A percentile compares a stretch with the other conserved stretches of the same genome.
These are phyloP conservation scores for Gallinago nigripennis DNA, from an alignment of 2,797 vertebrate genomes.

Conservation along the genomic window DNA sequence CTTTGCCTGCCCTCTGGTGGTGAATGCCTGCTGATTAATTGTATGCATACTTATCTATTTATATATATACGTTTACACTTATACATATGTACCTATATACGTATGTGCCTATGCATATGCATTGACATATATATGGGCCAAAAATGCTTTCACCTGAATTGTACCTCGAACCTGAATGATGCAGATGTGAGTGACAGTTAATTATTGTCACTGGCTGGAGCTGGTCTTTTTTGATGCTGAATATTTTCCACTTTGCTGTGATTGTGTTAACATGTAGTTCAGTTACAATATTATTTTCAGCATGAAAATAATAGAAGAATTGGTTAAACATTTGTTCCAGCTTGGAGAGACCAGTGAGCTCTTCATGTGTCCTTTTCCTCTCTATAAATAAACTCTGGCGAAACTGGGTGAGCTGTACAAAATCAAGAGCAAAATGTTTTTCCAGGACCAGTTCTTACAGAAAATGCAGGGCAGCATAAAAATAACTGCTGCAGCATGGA, in stretches of 20 bases:
- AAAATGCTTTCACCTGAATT: not conserved
- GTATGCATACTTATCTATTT: accelerated
- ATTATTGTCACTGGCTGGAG: not conserved
- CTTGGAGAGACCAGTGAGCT: not conserved
- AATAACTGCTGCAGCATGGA: not conserved
- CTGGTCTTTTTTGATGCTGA: not conserved
- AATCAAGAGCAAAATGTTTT: not conserved
- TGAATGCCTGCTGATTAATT: not conserved
- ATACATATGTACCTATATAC: accelerated
- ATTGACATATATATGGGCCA: no score
- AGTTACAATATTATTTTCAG: not conserved
- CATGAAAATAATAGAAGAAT: not conserved
- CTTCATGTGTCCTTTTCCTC: not conserved
- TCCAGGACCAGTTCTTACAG: not conserved
- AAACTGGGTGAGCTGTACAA: not conserved
- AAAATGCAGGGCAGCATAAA: not conserved
- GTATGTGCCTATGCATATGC: not conserved
- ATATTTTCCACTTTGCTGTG: not conserved
- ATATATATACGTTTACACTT: no score
- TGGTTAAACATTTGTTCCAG: not conserved
- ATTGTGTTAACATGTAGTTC: not conserved
- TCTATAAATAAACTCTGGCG: not conserved
- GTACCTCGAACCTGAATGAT: not conserved
- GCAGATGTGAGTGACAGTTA: not conserved
- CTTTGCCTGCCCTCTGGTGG: conserved; percentile 65